A percentile compares a stretch with the other conserved stretches of the same genome.
These are phyloP conservation scores for Cryptotis parvus DNA, from an alignment of 2,113 vertebrate genomes.

Conservation along the genomic window DNA sequence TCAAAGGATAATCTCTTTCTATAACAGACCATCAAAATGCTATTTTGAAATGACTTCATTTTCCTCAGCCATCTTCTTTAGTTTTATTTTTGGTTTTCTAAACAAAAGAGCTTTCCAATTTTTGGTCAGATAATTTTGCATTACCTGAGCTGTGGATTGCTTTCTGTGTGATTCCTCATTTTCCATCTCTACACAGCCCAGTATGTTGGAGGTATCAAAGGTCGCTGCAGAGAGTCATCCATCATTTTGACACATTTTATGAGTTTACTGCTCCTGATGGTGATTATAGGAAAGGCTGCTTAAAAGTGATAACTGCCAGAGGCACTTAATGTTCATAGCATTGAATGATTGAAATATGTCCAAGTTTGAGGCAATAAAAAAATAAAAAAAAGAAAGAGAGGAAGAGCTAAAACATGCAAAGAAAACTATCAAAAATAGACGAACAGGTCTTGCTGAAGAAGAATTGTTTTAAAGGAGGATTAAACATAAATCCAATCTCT, in stretches of 20 bases:
- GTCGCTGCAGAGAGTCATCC: slow-evolving; percentile 64
- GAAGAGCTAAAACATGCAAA: slow-evolving; percentile 34
- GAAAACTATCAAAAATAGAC: not conserved
- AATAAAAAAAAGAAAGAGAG: slow-evolving; percentile 41
- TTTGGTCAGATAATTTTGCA: not conserved
- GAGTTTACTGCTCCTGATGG: slow-evolving; percentile 74
- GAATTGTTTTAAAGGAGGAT: slow-evolving; percentile 31
- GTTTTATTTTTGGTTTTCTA: not conserved
- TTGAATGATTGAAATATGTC: slow-evolving; percentile 58
- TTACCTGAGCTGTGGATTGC: not conserved
- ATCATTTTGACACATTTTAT: slow-evolving; percentile 81
- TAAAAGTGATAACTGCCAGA: slow-evolving; percentile 76
- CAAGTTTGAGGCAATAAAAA: slow-evolving; percentile 53
- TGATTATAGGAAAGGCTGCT: slow-evolving; percentile 75
- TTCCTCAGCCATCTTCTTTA: not conserved
- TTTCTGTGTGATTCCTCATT: slow-evolving; percentile 52
- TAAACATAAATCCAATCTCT: not conserved
- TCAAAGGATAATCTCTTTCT: not conserved
- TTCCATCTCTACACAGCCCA: slow-evolving; percentile 22
- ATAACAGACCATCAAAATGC: not conserved
- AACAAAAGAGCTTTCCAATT: slow-evolving; percentile 3
- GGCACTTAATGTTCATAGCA: slow-evolving; percentile 49
- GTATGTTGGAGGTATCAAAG: slow-evolving; percentile 68
- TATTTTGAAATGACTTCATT: slow-evolving; percentile 30
- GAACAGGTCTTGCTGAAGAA: not conserved